Conservation (phyloP, 2,113 vertebrate species). For the Charina bottae region DNA sequence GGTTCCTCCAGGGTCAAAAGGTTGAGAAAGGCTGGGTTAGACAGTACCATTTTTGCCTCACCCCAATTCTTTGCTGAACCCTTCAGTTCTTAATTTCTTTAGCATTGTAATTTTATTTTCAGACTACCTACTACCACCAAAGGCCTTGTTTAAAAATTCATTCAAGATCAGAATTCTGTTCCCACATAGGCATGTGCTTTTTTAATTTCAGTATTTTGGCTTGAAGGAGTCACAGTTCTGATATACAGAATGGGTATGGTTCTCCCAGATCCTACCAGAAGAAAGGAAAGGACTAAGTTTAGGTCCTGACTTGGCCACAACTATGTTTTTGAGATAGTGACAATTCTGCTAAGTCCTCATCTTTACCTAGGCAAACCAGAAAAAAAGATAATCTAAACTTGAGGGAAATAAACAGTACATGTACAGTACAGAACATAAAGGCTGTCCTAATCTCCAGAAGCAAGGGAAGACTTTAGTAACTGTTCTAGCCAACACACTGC, state of each 20-base stretch:
- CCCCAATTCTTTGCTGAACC: background rate
- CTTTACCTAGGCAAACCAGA: background rate
- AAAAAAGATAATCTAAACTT: background rate
- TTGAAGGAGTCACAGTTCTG: background rate
- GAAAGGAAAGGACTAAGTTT: background rate
- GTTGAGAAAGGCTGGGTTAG: too few relatives aligned
- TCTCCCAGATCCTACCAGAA: background rate
- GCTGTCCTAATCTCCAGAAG: background rate
- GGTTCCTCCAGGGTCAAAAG: too few relatives aligned
- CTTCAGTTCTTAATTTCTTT: background rate
- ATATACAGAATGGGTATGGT: background rate
- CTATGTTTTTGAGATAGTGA: background rate
- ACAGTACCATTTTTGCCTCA: background rate
- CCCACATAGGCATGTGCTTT: too few relatives aligned
- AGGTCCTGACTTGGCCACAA: background rate
- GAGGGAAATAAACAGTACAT: background rate
- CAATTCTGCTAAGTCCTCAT: background rate
- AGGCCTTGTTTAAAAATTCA: background rate
- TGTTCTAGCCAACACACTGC: background rate
- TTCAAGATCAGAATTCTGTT: background rate
- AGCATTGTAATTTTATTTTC: background rate
- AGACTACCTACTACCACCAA: background rate
- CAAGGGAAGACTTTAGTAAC: background rate
- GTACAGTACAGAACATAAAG: background rate
- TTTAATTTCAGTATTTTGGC: background rate